A percentile compares a stretch with the other conserved stretches of the same genome.
Conservation (phyloP, 1,140 invertebrate species). For the Pantala flavescens region DNA sequence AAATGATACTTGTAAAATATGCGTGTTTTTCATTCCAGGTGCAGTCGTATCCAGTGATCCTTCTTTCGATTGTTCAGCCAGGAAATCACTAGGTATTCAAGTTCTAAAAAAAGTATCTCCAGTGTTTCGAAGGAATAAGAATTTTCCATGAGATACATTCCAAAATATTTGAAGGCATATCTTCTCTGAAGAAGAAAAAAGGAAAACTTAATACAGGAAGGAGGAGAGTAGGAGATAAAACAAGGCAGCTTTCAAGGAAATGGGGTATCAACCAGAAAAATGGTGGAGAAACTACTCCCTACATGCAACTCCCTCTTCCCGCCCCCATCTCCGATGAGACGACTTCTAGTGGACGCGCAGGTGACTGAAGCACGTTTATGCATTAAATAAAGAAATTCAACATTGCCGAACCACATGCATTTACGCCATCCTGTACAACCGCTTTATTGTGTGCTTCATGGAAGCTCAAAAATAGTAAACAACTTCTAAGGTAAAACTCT, state of each 20-base stretch:
- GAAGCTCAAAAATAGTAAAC: conserved; percentile 2
- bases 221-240: background rate
- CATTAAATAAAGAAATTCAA: background rate
- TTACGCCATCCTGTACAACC: conserved; percentile 4
- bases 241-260: background rate
- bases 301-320: background rate
- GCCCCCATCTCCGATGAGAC: background rate
- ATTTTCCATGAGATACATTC: too few relatives aligned
- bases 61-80: too few relatives aligned
- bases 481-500: background rate
- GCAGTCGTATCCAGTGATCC: too few relatives aligned
- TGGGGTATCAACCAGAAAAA: background rate
- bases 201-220: background rate
- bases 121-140: too few relatives aligned
- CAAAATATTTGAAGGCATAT: background rate
- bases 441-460: conserved; percentile 3
- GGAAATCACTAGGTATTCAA: too few relatives aligned
- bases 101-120: too few relatives aligned
- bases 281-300: background rate
- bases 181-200: background rate
- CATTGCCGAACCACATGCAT: background rate
- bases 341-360: background rate
- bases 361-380: conserved; percentile 4
- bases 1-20: too few relatives aligned
- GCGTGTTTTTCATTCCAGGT: too few relatives aligned